These are phyloP conservation scores for Kuschelorhynchus macadamiae DNA, from an alignment of 2,888 invertebrate species.

Conservation along the genomic window DNA sequence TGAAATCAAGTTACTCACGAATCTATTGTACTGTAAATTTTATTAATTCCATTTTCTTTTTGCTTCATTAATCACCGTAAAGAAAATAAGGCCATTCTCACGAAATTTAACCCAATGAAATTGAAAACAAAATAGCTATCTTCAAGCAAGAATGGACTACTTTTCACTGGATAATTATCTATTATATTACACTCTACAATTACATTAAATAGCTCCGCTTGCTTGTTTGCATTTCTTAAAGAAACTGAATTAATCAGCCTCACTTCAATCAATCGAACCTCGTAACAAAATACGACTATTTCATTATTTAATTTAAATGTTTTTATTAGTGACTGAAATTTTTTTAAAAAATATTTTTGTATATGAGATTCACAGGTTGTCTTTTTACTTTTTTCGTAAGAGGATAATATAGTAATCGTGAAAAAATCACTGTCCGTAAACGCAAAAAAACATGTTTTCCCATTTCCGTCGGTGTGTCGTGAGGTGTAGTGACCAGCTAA, in stretches of 20 bases:
- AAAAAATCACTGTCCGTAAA: too few relatives aligned
- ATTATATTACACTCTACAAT: constrained; percentile 23
- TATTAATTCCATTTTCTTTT: constrained; percentile 18
- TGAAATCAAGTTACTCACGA: constrained; percentile 21
- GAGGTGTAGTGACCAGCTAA: too few relatives aligned
- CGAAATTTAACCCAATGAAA: constrained; percentile 29
- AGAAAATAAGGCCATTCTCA: constrained; percentile 35
- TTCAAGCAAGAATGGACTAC: constrained; percentile 26
- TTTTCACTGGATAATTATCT: constrained; percentile 30
- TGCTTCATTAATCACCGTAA: constrained; percentile 31
- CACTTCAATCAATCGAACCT: too few relatives aligned
- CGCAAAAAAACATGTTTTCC: too few relatives aligned
- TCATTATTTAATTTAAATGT: too few relatives aligned
- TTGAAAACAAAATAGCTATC: constrained; percentile 32
- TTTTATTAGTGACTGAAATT: too few relatives aligned
- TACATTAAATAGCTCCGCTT: constrained; percentile 7
- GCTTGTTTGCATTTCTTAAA: constrained; percentile 11
- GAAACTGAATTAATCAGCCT: constrained; percentile 18
- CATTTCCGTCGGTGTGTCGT: too few relatives aligned
- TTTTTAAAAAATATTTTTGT: too few relatives aligned
- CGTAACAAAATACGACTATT: too few relatives aligned
- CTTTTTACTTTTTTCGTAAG: too few relatives aligned
- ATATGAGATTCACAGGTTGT: too few relatives aligned
- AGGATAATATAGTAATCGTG: too few relatives aligned
- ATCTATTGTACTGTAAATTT: constrained; percentile 26